Percentiles rank a stretch among this genome's conserved stretches.
phyloP scores from a whole-genome alignment of 1,140 invertebrate species.

The Elysia chlorotica region DNA sequence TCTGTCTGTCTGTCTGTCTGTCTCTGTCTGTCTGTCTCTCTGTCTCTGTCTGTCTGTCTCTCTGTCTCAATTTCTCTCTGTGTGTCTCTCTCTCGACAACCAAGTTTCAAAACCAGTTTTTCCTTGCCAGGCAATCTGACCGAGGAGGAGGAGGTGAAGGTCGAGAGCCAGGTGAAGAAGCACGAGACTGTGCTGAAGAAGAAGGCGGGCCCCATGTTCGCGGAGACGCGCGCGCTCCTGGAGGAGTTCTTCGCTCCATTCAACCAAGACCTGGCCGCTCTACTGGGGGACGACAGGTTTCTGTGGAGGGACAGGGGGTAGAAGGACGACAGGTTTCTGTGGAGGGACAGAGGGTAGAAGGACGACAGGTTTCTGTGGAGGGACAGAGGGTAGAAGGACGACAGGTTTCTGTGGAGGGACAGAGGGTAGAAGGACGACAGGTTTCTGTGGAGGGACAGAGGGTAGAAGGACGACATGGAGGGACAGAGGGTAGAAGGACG shows the following conservation, averaged over 20 bases:
- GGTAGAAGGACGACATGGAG: no score
- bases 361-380: no score
- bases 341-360: no score
- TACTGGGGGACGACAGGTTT: slow-evolving; percentile 10
- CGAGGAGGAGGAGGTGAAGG: not conserved
- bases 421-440: no score
- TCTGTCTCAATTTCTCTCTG: not conserved
- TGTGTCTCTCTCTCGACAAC: not conserved
- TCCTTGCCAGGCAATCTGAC: slow-evolving; percentile 4
- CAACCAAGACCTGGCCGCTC: slow-evolving; percentile 16
- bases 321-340: no score
- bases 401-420: no score
- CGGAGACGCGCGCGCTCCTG: slow-evolving; percentile 13
- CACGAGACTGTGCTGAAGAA: slow-evolving; percentile 20
- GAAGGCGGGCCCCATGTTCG: slow-evolving; percentile 19
- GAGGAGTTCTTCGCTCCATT: slow-evolving; percentile 20
- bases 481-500: no score
- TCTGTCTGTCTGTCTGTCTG: not conserved
- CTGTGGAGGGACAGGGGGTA: no score
- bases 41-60: not conserved
- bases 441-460: no score
- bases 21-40: not conserved
- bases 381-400: no score
- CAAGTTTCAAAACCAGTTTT: not conserved
- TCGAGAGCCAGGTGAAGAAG: not conserved